Conservation (phyloP, 53 echinoderm and acorn worm genomes). For the Zoroaster sp. region DNA sequence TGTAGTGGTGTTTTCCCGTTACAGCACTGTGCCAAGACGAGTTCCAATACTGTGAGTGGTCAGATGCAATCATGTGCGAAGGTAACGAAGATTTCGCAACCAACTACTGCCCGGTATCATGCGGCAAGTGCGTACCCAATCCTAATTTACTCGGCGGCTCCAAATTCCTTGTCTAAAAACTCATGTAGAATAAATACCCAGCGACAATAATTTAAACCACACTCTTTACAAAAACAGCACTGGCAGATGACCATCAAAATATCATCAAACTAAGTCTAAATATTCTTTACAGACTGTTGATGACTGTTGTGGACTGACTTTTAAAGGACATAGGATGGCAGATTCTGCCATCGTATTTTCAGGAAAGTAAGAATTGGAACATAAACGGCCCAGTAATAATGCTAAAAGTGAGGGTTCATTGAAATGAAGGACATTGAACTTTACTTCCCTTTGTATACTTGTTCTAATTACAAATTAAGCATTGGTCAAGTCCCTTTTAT, state of each 20-base stretch:
- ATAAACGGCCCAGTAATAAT: not conserved
- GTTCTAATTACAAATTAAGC: too few relatives aligned
- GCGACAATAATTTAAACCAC: not conserved
- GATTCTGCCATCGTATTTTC: not conserved
- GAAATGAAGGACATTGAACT: too few relatives aligned
- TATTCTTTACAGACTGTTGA: not conserved
- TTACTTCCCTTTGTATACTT: too few relatives aligned
- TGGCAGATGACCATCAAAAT: not conserved
- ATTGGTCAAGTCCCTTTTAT: too few relatives aligned
- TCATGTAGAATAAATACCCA: not conserved
- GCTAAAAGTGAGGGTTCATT: too few relatives aligned
- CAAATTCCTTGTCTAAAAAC: not conserved
- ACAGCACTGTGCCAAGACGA: constrained; percentile 74
- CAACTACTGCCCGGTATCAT: constrained; percentile 85
- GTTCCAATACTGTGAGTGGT: constrained; percentile 86
- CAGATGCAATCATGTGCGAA: constrained; percentile 61
- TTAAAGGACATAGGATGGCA: not conserved
- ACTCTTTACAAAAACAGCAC: not conserved
- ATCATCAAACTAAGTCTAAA: not conserved
- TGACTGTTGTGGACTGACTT: not conserved
- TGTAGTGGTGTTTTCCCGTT: not conserved
- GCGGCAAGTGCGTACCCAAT: constrained; percentile 39
- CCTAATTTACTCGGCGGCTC: not conserved
- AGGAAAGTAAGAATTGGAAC: not conserved
- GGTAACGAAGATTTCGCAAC: constrained; percentile 79